A percentile compares a stretch with the other conserved stretches of the same genome.
Conservation (phyloP, 2,113 vertebrate genomes). For the Caretta caretta region DNA sequence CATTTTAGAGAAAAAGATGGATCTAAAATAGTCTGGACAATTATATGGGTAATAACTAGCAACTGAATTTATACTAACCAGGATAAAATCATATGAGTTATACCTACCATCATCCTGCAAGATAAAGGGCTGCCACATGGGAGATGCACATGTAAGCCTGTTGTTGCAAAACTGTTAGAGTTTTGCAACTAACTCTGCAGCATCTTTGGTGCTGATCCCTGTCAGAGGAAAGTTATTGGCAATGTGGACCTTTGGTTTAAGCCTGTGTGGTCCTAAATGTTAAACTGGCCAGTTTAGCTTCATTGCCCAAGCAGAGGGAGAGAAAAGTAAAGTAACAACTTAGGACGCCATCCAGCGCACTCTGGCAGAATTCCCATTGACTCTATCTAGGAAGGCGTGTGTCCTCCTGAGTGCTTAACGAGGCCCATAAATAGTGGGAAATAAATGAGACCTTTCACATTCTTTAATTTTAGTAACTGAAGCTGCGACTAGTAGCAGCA, state of each 20-base stretch:
- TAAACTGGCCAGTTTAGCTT: not conserved
- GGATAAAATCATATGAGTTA: not conserved
- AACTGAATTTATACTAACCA: not conserved
- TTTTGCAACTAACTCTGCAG: not conserved
- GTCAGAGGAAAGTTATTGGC: not conserved
- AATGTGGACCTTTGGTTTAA: not conserved
- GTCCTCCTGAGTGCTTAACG: not conserved
- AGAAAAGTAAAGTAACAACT: not conserved
- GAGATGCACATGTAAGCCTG: not conserved
- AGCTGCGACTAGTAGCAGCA: not conserved
- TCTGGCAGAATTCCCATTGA: not conserved
- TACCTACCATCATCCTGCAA: not conserved
- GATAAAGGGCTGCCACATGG: too few species aligned
- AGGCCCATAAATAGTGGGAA: not conserved
- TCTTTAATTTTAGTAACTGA: not conserved
- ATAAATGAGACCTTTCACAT: not conserved
- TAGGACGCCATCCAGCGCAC: not conserved
- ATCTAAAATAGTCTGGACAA: not conserved
- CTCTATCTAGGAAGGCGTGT: not conserved
- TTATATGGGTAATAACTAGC: not conserved
- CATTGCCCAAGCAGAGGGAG: not conserved
- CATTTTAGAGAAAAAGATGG: not conserved
- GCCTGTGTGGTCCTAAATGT: not conserved
- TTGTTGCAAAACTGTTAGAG: not conserved
- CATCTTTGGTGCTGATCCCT: not conserved